Conservation (phyloP, 2,797 vertebrate species). For the Peromyscus attwateri region DNA sequence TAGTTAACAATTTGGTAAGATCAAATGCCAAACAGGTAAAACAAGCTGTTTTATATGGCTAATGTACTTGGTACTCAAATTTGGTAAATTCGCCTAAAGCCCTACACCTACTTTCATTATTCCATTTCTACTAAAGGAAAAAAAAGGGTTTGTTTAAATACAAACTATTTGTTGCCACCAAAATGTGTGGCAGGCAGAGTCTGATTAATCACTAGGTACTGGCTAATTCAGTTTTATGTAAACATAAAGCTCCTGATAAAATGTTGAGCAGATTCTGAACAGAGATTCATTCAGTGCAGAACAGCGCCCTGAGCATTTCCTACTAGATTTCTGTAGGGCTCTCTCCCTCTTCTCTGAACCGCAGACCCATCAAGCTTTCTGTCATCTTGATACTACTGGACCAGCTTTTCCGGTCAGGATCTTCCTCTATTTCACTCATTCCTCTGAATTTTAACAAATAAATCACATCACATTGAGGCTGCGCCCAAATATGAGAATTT, state of each 20-base stretch:
- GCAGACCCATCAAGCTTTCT: neutral
- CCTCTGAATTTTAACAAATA: neutral
- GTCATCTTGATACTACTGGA: neutral
- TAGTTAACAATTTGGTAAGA: neutral
- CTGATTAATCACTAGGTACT: neutral
- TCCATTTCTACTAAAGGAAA: neutral
- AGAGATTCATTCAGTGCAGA: neutral
- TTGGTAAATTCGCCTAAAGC: neutral
- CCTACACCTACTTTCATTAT: neutral
- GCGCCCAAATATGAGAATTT: neutral
- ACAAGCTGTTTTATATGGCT: neutral
- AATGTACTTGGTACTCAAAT: neutral
- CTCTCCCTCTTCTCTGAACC: conserved; percentile 35
- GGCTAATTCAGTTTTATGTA: neutral
- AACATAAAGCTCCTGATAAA: neutral
- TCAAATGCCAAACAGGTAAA: neutral
- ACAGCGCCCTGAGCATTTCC: conserved; percentile 34
- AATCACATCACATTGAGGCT: neutral
- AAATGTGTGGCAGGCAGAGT: neutral
- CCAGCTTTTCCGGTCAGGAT: neutral
- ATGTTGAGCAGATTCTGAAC: neutral
- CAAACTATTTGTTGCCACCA: neutral
- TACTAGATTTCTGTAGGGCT: neutral
- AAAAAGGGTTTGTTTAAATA: neutral
- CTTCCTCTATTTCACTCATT: neutral